Conservation (phyloP, 1,140 invertebrate species). For the Drosophila jambulina region DNA sequence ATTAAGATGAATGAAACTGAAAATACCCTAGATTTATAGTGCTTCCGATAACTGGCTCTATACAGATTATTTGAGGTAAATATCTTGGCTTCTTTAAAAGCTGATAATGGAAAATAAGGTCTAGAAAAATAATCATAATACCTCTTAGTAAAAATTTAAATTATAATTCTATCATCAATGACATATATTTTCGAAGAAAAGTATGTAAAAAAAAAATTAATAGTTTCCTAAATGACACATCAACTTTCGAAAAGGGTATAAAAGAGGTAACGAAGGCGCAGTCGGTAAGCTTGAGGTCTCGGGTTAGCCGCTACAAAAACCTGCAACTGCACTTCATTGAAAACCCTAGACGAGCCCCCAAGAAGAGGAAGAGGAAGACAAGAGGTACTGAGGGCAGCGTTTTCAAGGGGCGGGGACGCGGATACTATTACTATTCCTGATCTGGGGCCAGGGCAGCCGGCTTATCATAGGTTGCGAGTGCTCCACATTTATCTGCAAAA, state of each 20-base stretch:
- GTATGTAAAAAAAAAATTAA: too few species aligned
- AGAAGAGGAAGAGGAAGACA: conserved; percentile 31
- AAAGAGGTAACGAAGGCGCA: not conserved
- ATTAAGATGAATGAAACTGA: not conserved
- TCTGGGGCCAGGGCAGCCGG: conserved; percentile 10
- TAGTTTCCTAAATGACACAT: too few species aligned
- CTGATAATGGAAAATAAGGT: conserved; percentile 2
- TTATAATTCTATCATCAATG: not conserved
- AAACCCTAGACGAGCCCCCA: conserved; percentile 64
- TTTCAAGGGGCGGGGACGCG: not conserved
- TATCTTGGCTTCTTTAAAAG: not conserved
- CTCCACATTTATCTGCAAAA: conserved; percentile 9
- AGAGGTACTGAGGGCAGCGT: conserved; percentile 21
- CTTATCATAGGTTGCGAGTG: conserved; percentile 21
- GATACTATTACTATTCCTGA: conserved; percentile 14
- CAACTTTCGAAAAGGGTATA: conserved; percentile 23
- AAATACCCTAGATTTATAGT: not conserved
- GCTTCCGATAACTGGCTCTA: not conserved
- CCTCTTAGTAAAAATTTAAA: not conserved
- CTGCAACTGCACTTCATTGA: conserved; percentile 52
- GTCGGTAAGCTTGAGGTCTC: conserved; percentile 5
- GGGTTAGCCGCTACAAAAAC: conserved; percentile 48
- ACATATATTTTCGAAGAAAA: not conserved
- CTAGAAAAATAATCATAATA: not conserved
- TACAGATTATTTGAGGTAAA: not conserved